Evolutionary conservation across 1,140 invertebrate species (phyloP).

Genomic region (Temnothorax nylanderi): DNA sequence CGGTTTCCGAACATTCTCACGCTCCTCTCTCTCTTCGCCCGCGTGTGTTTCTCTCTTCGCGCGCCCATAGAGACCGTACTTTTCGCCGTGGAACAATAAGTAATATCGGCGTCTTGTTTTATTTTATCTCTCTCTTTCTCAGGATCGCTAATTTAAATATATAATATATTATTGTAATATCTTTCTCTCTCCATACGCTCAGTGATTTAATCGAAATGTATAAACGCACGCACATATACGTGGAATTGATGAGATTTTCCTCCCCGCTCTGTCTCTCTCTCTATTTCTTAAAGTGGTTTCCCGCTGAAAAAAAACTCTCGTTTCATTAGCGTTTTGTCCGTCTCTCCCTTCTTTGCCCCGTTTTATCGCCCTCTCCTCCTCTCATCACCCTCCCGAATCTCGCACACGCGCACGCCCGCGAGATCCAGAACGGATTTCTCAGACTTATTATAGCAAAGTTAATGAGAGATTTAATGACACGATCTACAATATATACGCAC

Average conservation of each 20-base stretch:
- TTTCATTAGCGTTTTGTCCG: not conserved
- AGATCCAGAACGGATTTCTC: constrained; percentile 66
- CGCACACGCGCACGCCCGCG: not conserved
- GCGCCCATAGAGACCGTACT: not conserved
- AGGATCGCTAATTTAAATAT: constrained; percentile 50
- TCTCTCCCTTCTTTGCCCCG: not conserved
- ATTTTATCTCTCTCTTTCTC: not conserved
- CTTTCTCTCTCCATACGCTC: constrained; percentile 16
- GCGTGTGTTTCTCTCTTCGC: not conserved
- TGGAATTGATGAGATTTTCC: constrained; percentile 17
- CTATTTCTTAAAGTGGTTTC: not conserved
- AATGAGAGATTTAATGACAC: constrained; percentile 77
- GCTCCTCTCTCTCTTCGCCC: constrained; percentile 34
- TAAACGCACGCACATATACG: constrained; percentile 38
- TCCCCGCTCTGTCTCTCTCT: not conserved
- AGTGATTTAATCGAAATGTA: constrained; percentile 24
- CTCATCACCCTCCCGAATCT: not conserved
- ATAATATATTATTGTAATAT: constrained; percentile 52
- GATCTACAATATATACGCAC: constrained; percentile 79
- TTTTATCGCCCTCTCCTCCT: not conserved
- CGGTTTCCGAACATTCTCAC: constrained; percentile 31
- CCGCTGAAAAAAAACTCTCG: not conserved
- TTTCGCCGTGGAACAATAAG: not conserved
- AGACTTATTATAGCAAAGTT: constrained; percentile 80
- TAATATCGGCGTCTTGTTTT: not conserved